A percentile compares a stretch with the other conserved stretches of the same genome.
These are phyloP conservation scores for Coenobita brevimanus DNA, from an alignment of 1,140 invertebrate species.

Conservation along the genomic window DNA sequence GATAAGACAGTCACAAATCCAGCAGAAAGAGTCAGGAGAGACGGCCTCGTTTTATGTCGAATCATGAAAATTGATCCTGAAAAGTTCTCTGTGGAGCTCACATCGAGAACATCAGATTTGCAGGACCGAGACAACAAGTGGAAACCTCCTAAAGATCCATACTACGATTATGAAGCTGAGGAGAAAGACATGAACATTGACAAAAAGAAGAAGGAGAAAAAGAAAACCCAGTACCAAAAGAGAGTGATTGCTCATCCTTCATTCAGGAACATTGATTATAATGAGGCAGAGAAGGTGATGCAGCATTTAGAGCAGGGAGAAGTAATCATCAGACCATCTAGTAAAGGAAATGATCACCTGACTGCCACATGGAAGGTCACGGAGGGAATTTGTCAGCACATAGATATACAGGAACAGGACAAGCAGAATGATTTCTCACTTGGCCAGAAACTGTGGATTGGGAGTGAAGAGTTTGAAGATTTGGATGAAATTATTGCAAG, in stretches of 20 bases:
- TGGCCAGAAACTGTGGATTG: constrained; percentile 91
- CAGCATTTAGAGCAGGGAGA: constrained; percentile 95
- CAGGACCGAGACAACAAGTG: constrained; percentile 92
- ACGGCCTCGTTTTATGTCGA: constrained; percentile 93
- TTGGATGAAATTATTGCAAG: constrained; percentile 99
- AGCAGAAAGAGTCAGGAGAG: constrained; percentile 88
- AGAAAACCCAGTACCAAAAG: constrained; percentile 89
- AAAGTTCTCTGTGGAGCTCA: constrained; percentile 94
- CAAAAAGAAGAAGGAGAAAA: constrained; percentile 85
- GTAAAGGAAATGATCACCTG: constrained; percentile 94
- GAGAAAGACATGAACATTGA: constrained; percentile 86
- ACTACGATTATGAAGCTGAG: constrained; percentile 92
- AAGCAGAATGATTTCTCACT: constrained; percentile 98
- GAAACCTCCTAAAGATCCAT: constrained; percentile 91
- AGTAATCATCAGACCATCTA: constrained; percentile 95
- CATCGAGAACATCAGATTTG: constrained; percentile 94
- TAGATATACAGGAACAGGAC: constrained; percentile 95
- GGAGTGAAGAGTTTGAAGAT: constrained; percentile 95
- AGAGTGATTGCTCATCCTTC: constrained; percentile 97
- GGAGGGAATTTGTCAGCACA: constrained; percentile 95
- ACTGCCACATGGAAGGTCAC: constrained; percentile 99
- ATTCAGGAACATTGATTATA: constrained; percentile 97
- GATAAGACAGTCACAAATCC: constrained; percentile 95
- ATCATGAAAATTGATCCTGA: constrained; percentile 97
- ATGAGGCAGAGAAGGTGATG: constrained; percentile 93